These are phyloP conservation scores for Pampusana beccarii DNA, from an alignment of 2,113 vertebrate genomes.

Conservation along the genomic window DNA sequence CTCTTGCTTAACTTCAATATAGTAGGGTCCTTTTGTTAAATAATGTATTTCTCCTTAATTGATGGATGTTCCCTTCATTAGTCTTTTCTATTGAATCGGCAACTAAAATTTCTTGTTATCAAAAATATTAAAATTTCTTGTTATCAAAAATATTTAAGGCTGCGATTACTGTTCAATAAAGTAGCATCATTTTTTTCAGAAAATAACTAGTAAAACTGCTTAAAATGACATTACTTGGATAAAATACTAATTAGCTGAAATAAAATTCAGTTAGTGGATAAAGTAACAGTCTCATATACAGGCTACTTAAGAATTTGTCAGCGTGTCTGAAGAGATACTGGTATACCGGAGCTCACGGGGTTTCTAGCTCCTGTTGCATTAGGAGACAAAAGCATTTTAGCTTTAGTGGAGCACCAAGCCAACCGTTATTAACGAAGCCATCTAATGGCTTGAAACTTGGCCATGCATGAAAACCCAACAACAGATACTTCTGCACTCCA, in stretches of 20 bases:
- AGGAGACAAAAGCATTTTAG: background rate
- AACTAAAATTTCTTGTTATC: background rate
- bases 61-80: background rate
- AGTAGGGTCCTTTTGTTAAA: background rate
- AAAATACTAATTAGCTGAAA: background rate
- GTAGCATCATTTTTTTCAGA: background rate
- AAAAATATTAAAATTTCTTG: background rate
- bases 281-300: background rate
- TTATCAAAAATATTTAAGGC: background rate
- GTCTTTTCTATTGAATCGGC: background rate
- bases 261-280: background rate
- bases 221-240: background rate
- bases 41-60: background rate
- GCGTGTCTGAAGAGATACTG: background rate
- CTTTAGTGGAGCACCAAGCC: background rate
- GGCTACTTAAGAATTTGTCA: background rate
- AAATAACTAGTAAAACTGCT: background rate
- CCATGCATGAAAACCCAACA: background rate
- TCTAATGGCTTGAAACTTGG: background rate
- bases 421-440: background rate
- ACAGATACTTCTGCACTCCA: background rate
- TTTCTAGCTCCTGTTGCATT: background rate
- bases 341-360: accelerated
- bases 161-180: background rate
- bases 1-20: background rate